Percentiles rank a stretch among this genome's conserved stretches.
These are phyloP conservation scores for Tanypteryx hageni DNA, from an alignment of 2,888 invertebrate genomes.

Conservation along the genomic window DNA sequence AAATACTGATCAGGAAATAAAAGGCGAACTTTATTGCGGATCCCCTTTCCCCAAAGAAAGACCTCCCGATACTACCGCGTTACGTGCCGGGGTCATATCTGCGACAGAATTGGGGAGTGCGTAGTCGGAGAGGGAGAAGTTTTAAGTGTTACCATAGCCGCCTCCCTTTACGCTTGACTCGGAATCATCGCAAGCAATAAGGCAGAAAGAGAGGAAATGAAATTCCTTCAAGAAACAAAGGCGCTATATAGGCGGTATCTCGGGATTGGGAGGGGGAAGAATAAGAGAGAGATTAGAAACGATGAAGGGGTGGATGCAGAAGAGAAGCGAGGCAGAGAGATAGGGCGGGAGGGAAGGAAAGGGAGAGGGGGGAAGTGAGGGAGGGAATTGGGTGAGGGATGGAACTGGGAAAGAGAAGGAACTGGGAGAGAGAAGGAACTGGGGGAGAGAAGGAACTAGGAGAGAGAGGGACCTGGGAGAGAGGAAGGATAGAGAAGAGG, in stretches of 20 bases:
- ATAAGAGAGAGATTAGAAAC: neutral
- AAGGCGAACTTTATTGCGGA: slow-evolving; percentile 41
- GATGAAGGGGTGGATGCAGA: neutral
- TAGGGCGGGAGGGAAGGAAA: neutral
- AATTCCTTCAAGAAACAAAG: slow-evolving; percentile 50
- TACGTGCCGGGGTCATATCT: neutral
- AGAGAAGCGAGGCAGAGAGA: neutral
- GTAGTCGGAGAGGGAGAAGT: neutral
- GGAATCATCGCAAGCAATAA: slow-evolving; percentile 34
- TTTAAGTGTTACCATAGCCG: neutral
- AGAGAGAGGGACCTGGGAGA: neutral
- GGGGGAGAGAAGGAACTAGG: neutral
- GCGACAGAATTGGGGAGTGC: neutral
- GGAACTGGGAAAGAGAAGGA: neutral
- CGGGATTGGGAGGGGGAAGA: neutral
- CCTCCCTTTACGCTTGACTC: neutral
- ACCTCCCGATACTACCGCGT: neutral
- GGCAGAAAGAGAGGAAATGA: slow-evolving; percentile 40
- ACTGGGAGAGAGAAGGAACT: neutral
- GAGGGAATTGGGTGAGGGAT: too few species aligned
- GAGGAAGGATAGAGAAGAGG: neutral
- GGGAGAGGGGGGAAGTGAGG: neutral
- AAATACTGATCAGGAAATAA: slow-evolving; percentile 59
- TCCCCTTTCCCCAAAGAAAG: neutral
- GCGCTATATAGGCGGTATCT: neutral